A percentile compares a stretch with the other conserved stretches of the same genome.
These are phyloP conservation scores for Scomber japonicus DNA, from an alignment of 2,113 vertebrate genomes.

Conservation along the genomic window DNA sequence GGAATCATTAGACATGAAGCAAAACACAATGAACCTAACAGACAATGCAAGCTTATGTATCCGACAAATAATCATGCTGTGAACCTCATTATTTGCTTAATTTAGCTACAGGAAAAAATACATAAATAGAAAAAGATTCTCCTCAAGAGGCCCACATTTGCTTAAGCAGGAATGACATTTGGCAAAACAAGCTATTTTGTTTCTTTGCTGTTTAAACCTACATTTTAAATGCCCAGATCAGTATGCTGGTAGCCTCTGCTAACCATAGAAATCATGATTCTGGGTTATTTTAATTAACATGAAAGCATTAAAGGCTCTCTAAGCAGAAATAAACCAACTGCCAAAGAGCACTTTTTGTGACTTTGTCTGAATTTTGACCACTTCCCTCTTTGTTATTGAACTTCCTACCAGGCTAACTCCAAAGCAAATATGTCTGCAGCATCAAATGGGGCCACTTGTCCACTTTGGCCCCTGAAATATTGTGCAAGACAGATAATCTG, in stretches of 20 bases:
- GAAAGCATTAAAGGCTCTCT: neutral
- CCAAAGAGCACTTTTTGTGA: no score
- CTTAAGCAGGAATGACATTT: slow-evolving; percentile 8
- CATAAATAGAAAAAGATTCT: slow-evolving; percentile 18
- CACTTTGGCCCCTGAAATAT: neutral
- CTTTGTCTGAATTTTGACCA: no score
- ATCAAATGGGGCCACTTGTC: neutral
- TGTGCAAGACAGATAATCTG: no score
- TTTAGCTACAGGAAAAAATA: neutral
- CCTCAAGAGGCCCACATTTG: neutral
- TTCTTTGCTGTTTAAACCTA: neutral
- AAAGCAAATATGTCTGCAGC: slow-evolving; percentile 7
- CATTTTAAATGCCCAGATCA: neutral
- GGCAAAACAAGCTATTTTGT: neutral
- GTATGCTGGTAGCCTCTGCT: neutral
- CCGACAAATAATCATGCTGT: slow-evolving; percentile 34
- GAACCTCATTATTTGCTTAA: slow-evolving; percentile 11
- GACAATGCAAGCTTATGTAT: slow-evolving; percentile 46
- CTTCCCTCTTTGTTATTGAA: no score
- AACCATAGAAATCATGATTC: neutral
- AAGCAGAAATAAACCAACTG: neutral
- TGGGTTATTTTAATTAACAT: neutral
- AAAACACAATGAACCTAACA: neutral
- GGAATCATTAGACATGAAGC: slow-evolving; percentile 53
- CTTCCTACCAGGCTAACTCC: no score